phyloP scores from a whole-genome alignment of 2,113 vertebrate genomes.

The Eurypyga helias region DNA sequence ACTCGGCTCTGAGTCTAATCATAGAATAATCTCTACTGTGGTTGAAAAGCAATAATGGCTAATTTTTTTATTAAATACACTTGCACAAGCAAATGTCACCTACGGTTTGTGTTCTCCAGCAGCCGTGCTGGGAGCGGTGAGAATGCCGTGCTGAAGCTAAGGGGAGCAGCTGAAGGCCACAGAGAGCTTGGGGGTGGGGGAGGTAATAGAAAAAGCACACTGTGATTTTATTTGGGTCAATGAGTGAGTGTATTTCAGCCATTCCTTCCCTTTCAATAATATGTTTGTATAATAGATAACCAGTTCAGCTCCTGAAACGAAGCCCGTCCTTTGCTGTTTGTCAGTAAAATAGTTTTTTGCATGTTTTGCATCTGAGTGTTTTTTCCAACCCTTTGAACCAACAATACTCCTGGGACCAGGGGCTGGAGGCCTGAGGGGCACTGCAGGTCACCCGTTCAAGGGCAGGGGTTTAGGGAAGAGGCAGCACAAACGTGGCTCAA shows the following conservation, averaged over 20 bases:
- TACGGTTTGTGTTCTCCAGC: neutral
- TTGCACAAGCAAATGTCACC: neutral
- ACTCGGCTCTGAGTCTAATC: neutral
- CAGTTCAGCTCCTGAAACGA: constrained; percentile 20
- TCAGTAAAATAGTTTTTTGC: constrained; percentile 74
- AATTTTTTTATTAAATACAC: neutral
- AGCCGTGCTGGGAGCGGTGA: neutral
- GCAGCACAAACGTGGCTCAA: fast-evolving
- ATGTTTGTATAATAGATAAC: constrained; percentile 24
- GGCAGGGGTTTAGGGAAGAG: neutral
- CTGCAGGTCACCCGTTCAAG: neutral
- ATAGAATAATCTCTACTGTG: neutral
- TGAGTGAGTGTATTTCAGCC: constrained; percentile 33
- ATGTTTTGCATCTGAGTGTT: constrained; percentile 63
- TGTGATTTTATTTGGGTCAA: constrained; percentile 60
- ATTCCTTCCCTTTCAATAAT: constrained; percentile 22
- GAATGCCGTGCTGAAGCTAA: neutral
- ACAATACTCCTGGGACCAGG: fast-evolving
- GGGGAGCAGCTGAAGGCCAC: neutral
- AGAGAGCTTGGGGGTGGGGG: neutral
- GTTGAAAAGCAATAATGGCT: constrained; percentile 68
- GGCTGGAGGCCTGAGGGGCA: neutral
- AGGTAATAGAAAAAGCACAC: constrained; percentile 55
- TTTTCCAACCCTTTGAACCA: neutral
- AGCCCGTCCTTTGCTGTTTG: constrained; percentile 63